These are phyloP conservation scores for Adelosebastes latens DNA, from an alignment of 2,797 vertebrate genomes.

Conservation along the genomic window DNA sequence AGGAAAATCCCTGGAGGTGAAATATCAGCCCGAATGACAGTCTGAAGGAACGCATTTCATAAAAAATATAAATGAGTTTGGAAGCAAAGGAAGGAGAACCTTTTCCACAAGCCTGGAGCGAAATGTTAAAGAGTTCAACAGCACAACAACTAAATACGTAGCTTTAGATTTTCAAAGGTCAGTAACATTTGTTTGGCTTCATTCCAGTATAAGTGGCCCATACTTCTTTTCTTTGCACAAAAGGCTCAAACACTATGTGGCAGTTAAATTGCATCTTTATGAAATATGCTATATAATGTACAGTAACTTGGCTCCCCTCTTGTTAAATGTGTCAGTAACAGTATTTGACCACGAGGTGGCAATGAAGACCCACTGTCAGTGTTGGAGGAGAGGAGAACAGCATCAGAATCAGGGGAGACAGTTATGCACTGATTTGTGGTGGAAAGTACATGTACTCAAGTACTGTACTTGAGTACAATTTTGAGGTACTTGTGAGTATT, in stretches of 20 bases:
- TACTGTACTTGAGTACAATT: too few species aligned
- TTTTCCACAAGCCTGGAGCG: background rate
- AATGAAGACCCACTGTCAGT: conserved; percentile 33
- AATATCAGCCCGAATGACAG: conserved; percentile 4
- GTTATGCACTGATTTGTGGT: background rate
- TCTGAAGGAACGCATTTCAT: conserved; percentile 26
- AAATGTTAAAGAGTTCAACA: background rate
- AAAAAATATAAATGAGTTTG: conserved; percentile 25
- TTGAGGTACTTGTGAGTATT: too few species aligned
- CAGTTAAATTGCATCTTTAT: background rate
- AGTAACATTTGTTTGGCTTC: background rate
- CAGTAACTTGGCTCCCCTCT: background rate
- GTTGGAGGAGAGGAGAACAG: background rate
- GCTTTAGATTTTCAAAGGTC: background rate
- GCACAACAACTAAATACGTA: background rate
- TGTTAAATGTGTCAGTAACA: conserved; percentile 4
- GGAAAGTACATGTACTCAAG: too few species aligned
- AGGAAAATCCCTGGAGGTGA: background rate
- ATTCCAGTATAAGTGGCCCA: background rate
- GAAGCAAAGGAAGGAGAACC: background rate
- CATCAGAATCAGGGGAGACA: background rate
- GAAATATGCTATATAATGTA: background rate
- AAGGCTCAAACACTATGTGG: background rate
- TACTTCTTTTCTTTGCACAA: background rate
- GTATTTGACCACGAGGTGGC: conserved; percentile 68